Conservation (phyloP, 1,140 invertebrate species). For the Drosophila persimilis region DNA sequence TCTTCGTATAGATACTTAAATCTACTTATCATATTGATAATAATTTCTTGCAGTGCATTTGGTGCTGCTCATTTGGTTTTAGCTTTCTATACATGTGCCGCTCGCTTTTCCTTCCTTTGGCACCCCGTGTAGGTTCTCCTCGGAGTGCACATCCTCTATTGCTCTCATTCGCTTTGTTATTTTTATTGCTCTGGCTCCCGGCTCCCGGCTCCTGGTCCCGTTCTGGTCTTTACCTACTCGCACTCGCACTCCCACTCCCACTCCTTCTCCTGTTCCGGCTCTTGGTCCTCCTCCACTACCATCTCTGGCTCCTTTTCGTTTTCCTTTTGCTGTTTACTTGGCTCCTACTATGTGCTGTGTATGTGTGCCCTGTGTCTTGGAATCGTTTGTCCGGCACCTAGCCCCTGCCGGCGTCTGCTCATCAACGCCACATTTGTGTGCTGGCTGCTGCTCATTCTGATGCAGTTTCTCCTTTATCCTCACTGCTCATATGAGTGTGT, state of each 20-base stretch:
- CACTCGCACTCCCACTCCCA: not conserved
- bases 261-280: no score
- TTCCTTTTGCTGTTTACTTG: constrained; percentile 51
- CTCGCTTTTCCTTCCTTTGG: constrained; percentile 9
- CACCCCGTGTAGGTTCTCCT: not conserved
- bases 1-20: no score
- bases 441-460: constrained; percentile 9
- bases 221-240: no score
- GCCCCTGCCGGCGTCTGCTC: constrained; percentile 57
- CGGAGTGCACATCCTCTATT: no score
- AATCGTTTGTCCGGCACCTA: constrained; percentile 55
- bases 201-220: not conserved
- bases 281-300: not conserved
- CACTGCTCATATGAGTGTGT: constrained; percentile 32
- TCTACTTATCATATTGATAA: not conserved
- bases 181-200: constrained; percentile 43
- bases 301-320: constrained; percentile 23
- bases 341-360: constrained; percentile 24
- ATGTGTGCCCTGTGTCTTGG: constrained; percentile 45
- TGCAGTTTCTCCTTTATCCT: constrained; percentile 5
- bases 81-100: constrained; percentile 42
- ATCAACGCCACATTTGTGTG: constrained; percentile 78
- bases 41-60: constrained; percentile 28
- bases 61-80: constrained; percentile 54
- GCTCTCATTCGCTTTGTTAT: constrained; percentile 40